Evolutionary conservation across 2,113 vertebrate genomes (phyloP).

Genomic region (Lontra canadensis): DNA sequence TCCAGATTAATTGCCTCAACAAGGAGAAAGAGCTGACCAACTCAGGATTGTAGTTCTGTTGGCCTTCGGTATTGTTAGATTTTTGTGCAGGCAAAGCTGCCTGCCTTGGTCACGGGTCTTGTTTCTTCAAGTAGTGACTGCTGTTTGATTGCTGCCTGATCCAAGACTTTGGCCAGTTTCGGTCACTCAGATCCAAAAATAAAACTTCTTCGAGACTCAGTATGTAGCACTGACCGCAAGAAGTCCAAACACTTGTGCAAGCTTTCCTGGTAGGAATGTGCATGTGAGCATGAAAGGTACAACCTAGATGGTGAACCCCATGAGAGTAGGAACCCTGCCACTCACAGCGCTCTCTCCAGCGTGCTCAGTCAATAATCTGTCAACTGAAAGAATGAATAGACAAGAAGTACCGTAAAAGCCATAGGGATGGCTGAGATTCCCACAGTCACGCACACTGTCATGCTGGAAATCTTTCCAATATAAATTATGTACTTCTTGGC

Average conservation of each 20-base stretch:
- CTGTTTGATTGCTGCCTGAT: neutral
- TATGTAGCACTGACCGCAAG: neutral
- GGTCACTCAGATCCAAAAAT: neutral
- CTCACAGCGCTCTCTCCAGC: neutral
- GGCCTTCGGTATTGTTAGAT: neutral
- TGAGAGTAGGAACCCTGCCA: neutral
- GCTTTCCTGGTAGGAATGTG: neutral
- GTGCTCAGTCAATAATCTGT: neutral
- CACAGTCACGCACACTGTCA: neutral
- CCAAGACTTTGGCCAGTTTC: neutral
- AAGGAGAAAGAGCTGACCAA: neutral
- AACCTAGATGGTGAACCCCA: neutral
- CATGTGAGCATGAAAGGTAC: too few species aligned
- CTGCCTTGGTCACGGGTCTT: neutral
- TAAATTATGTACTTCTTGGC: neutral
- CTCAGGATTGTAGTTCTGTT: neutral
- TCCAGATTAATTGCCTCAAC: slow-evolving; percentile 7
- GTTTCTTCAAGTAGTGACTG: neutral
- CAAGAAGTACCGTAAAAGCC: neutral
- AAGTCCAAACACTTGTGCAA: neutral
- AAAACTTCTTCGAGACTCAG: neutral
- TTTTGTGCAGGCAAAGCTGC: neutral
- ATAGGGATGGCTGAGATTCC: too few species aligned
- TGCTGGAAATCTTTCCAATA: neutral
- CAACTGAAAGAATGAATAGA: neutral